Percentiles rank a stretch among this genome's conserved stretches.
Conservation (phyloP, 1,140 invertebrate species). For the Hesperophylax magnus region DNA sequence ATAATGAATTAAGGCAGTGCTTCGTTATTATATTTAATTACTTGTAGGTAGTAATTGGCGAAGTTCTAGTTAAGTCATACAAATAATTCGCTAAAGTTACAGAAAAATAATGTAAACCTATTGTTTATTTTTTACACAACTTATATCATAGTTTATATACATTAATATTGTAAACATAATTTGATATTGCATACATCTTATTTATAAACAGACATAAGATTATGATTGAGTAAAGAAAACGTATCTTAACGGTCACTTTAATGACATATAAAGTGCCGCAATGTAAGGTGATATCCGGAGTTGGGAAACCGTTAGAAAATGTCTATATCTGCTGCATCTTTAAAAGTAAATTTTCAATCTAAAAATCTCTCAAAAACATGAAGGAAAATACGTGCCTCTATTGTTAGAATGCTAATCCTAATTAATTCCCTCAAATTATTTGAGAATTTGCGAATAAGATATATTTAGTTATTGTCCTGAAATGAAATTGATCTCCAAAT, state of each 20-base stretch:
- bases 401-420: not conserved
- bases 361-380: conserved; percentile 28
- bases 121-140: conserved; percentile 8
- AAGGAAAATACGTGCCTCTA: not conserved
- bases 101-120: not conserved
- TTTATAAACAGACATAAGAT: not conserved
- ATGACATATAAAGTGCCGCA: conserved; percentile 19
- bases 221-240: not conserved
- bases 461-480: too few relatives aligned
- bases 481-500: too few relatives aligned
- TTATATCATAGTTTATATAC: conserved; percentile 25
- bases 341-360: conserved; percentile 33
- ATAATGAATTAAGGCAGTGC: conserved; percentile 19
- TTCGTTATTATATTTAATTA: conserved; percentile 21
- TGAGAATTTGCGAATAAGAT: too few relatives aligned
- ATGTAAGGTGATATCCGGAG: not conserved
- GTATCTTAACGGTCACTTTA: conserved; percentile 17
- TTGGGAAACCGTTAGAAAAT: not conserved
- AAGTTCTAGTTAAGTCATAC: not conserved
- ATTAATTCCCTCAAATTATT: too few relatives aligned
- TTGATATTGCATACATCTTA: conserved; percentile 16
- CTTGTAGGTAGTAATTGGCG: conserved; percentile 5
- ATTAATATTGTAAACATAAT: not conserved
- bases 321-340: not conserved
- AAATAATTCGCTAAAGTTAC: not conserved